phyloP scores from a whole-genome alignment of 2,888 invertebrate genomes.

The Polietes domitor region DNA sequence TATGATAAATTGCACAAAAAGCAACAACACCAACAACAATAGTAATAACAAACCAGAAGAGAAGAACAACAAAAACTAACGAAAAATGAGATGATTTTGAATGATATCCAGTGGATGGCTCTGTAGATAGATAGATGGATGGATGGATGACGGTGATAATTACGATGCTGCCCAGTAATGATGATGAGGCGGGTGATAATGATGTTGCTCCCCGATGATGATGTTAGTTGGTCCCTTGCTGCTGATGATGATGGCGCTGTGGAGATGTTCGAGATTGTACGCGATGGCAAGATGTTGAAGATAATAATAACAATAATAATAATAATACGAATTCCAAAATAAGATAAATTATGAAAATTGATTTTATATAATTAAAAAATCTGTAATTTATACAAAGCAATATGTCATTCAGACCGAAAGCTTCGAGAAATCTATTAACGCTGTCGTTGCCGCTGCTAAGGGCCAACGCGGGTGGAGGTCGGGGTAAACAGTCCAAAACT shows the following conservation, averaged over 20 bases:
- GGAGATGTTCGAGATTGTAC: neutral
- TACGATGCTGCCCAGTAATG: neutral
- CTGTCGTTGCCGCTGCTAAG: neutral
- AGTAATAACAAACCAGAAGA: neutral
- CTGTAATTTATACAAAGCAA: slow-evolving; percentile 60
- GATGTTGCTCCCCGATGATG: no score
- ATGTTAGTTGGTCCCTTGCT: no score
- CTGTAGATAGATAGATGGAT: neutral
- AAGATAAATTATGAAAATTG: slow-evolving; percentile 63
- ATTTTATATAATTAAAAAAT: slow-evolving; percentile 64
- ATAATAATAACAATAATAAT: slow-evolving; percentile 15
- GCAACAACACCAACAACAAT: slow-evolving; percentile 30
- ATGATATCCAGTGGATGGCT: slow-evolving; percentile 44
- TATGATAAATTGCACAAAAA: slow-evolving; percentile 60
- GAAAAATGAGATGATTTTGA: slow-evolving; percentile 59
- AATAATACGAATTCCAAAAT: neutral
- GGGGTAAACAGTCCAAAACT: neutral
- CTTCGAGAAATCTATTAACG: slow-evolving; percentile 17
- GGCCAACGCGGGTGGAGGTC: neutral
- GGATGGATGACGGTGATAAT: slow-evolving; percentile 1
- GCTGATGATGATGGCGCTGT: neutral
- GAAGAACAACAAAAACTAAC: slow-evolving; percentile 25
- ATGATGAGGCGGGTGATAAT: slow-evolving; percentile 33
- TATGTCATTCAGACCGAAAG: slow-evolving; percentile 32
- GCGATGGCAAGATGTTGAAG: neutral